A percentile compares a stretch with the other conserved stretches of the same genome.
These are phyloP conservation scores for Epirrita christyi DNA, from an alignment of 2,888 invertebrate species.

Conservation along the genomic window DNA sequence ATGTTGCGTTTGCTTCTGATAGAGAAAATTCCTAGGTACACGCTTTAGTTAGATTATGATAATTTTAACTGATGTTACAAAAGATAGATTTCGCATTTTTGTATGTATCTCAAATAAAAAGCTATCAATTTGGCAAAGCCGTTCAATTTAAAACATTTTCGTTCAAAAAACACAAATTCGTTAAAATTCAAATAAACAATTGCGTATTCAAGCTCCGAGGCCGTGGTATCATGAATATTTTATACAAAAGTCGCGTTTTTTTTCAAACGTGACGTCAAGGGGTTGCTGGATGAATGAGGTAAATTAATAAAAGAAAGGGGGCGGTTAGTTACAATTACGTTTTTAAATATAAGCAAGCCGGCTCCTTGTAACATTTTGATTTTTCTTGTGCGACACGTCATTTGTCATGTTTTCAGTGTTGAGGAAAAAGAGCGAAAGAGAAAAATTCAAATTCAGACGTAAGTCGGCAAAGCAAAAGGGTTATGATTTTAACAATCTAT, in stretches of 20 bases:
- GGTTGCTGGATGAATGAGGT: slow-evolving; percentile 76
- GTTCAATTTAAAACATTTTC: not conserved
- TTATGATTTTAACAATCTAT: too few relatives aligned
- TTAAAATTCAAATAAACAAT: slow-evolving; percentile 54
- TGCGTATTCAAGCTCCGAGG: slow-evolving; percentile 47
- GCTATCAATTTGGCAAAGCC: not conserved
- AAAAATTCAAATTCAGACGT: too few relatives aligned
- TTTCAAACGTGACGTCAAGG: slow-evolving; percentile 63
- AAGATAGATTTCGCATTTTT: not conserved
- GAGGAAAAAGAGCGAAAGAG: slow-evolving; percentile 31
- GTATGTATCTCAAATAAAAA: slow-evolving; percentile 1
- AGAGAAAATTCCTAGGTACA: too few relatives aligned
- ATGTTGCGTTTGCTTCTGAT: too few relatives aligned
- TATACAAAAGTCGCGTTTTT: slow-evolving; percentile 58
- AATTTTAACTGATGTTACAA: too few relatives aligned
- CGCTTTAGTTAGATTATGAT: too few relatives aligned
- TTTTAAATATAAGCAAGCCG: slow-evolving; percentile 82
- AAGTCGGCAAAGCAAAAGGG: too few relatives aligned
- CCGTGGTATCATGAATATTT: slow-evolving; percentile 72
- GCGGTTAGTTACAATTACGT: slow-evolving; percentile 84
- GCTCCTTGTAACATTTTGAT: slow-evolving; percentile 77
- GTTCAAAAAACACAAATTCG: slow-evolving; percentile 37
- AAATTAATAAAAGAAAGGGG: slow-evolving; percentile 82
- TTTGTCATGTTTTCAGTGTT: slow-evolving; percentile 60
- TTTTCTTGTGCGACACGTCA: slow-evolving; percentile 81